phyloP scores from a whole-genome alignment of 2,113 vertebrate species.

The Otis tarda region DNA sequence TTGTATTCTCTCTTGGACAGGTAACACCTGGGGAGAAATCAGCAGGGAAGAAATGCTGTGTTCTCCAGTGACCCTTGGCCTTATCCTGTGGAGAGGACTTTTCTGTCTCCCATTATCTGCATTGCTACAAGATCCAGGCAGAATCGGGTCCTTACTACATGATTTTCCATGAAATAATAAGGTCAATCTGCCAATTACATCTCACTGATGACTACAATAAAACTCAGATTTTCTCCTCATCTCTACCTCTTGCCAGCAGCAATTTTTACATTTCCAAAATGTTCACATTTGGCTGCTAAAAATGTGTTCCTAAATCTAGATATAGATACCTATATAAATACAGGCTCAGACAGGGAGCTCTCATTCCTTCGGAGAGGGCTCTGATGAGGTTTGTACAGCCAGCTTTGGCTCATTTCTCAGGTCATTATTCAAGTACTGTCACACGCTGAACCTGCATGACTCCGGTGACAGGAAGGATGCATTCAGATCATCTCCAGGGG shows the following conservation, averaged over 20 bases:
- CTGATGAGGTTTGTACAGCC: not conserved
- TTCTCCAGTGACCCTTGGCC: not conserved
- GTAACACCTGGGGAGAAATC: not conserved
- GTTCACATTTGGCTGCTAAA: not conserved
- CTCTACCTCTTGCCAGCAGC: not conserved
- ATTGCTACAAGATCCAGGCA: not conserved
- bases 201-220: not conserved
- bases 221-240: not conserved
- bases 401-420: not conserved
- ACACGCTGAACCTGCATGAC: not conserved
- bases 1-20: not conserved
- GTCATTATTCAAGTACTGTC: not conserved
- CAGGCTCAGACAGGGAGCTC: not conserved
- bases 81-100: not conserved
- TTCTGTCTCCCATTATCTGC: not conserved
- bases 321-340: not conserved
- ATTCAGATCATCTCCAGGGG: not conserved
- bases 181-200: not conserved
- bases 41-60: not conserved
- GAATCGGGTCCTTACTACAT: not conserved
- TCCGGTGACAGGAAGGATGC: rapidly evolving
- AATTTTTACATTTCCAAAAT: not conserved
- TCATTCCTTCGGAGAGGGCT: not conserved
- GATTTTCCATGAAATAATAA: not conserved
- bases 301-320: not conserved